phyloP scores from a whole-genome alignment of 2,113 vertebrate species.

The Platysteira castanea region DNA sequence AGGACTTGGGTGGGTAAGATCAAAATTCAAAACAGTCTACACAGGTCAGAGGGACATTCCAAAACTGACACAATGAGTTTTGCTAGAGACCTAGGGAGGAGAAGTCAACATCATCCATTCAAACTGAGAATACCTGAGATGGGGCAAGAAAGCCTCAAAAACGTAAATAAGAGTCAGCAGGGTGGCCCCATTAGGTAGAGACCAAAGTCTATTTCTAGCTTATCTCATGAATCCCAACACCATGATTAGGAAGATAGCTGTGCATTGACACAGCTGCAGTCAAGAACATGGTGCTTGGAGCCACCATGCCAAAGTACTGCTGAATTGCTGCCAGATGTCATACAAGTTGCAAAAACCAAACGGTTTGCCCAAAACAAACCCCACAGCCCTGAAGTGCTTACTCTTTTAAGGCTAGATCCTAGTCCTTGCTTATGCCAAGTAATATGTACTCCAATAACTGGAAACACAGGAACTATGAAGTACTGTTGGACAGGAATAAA shows the following conservation, averaged over 20 bases:
- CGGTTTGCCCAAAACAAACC: not conserved
- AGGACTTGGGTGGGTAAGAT: not conserved
- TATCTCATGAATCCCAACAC: not conserved
- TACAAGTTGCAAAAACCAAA: not conserved
- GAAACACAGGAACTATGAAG: not conserved
- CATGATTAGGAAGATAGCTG: not conserved
- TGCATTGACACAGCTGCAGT: not conserved
- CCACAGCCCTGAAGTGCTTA: not conserved
- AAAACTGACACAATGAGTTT: not conserved
- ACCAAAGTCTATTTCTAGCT: not conserved
- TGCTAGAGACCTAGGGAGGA: not conserved
- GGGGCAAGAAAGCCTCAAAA: not conserved
- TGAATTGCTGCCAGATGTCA: not conserved
- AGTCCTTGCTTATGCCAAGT: not conserved
- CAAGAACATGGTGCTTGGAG: not conserved
- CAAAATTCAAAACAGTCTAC: not conserved
- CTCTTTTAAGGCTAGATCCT: not conserved
- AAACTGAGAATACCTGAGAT: not conserved
- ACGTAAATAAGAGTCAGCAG: not conserved
- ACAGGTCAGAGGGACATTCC: not conserved
- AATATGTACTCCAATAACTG: not conserved
- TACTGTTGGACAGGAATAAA: not conserved
- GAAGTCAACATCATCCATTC: not conserved
- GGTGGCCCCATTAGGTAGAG: not conserved
- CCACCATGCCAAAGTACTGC: not conserved